Evolutionary conservation across 2,797 vertebrate genomes (phyloP), one percentile per base, ranked within the genome.

Genomic region (Schizopygopsis malacanthus): DNA sequence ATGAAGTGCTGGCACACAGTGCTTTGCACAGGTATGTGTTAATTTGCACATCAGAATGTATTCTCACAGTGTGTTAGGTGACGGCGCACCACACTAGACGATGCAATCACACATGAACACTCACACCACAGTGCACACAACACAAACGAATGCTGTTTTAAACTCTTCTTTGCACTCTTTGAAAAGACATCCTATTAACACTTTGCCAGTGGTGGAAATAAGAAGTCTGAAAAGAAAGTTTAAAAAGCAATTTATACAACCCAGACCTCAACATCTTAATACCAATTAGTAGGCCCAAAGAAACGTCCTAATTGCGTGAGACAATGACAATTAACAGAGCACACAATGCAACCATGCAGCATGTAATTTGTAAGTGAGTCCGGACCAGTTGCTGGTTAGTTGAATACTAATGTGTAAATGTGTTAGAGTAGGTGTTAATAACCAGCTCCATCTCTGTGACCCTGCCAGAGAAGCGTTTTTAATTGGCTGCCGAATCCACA

Each of bases 331-430:
- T 87, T 90, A 90, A 79, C 84, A 81, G 82, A 90, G 65, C 70
- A 85, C 71, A 91, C 84, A 88, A 88, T 72, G 79, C 81, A 84
- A 90, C 86, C 81, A 85, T 82, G 59, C 84, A 90, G 83, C 81
- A 33, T 87, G 59, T 86, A 87, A 88, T 88, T 90, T 86, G 88
- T 87, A 79, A 63, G 56, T 59, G 83, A 90, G 83, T 59, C 85
- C 81, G 73, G 87, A 79, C 73, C 77, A 12, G 85, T 86, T 84
- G 52, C 71, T 71, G 83, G 73, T 61, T 50, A 83, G 83, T 33
- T 87, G 82, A 89, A 85, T 76, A 20, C 43, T 61, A 87, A 45
- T 85, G 61, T 45, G 77, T 39, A 82, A 87, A 91, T 79, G 54
- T 50, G 61, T 84, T 86, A 69, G 88, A 80, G 61, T 50, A 45